phyloP scores from a whole-genome alignment of 2,888 invertebrate species.

The Heliconius ismenius region DNA sequence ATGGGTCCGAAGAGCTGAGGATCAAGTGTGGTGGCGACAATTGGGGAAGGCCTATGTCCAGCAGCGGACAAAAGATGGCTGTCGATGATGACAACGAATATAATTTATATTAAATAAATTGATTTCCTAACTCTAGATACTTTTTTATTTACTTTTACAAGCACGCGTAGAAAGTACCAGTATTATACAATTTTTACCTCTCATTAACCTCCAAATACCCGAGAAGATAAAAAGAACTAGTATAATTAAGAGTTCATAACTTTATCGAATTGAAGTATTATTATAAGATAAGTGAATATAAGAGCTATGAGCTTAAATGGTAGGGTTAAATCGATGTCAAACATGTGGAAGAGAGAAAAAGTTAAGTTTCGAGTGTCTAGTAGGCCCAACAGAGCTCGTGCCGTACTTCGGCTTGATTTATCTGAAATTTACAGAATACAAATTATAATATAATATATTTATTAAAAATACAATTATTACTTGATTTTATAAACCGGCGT shows the following conservation, averaged over 20 bases:
- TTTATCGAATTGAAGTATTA: conserved; percentile 65
- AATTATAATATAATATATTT: too few species aligned
- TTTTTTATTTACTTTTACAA: too few species aligned
- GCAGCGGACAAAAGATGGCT: too few species aligned
- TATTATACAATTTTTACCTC: background rate
- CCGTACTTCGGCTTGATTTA: conserved; percentile 61
- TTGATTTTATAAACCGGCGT: too few species aligned
- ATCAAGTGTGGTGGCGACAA: too few species aligned
- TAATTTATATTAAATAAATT: too few species aligned
- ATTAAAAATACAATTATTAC: too few species aligned
- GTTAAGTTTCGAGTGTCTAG: conserved; percentile 66
- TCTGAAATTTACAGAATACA: conserved; percentile 54
- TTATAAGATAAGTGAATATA: conserved; percentile 67
- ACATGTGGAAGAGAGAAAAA: conserved; percentile 66
- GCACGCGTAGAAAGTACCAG: too few species aligned
- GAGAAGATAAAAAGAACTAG: background rate
- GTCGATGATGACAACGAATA: too few species aligned
- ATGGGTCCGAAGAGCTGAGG: too few species aligned
- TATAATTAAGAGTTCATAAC: conserved; percentile 46
- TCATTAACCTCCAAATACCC: background rate
- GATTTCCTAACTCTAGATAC: too few species aligned
- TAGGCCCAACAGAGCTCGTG: conserved; percentile 63
- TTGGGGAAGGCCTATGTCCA: too few species aligned
- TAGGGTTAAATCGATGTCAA: conserved; percentile 66
- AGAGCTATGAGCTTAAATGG: conserved; percentile 68